These are phyloP conservation scores for Malurus cyaneus DNA, from an alignment of 2,113 vertebrate genomes.

Conservation along the genomic window DNA sequence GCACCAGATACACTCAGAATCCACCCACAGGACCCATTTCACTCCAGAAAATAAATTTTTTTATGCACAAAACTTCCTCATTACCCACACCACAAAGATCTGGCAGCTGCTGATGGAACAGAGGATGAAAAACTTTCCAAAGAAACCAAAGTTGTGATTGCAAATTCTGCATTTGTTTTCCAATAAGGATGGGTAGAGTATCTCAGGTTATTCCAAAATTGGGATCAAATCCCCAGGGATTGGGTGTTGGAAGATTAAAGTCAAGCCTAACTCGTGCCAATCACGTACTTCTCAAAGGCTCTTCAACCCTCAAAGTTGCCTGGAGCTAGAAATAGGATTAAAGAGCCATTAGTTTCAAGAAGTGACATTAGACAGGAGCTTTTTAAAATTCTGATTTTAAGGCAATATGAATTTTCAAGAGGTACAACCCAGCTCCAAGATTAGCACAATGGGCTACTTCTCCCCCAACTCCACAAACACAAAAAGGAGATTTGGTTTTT, in stretches of 20 bases:
- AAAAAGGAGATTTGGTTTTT: background rate
- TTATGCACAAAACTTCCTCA: background rate
- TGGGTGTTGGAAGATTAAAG: background rate
- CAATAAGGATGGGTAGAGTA: background rate
- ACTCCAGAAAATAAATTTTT: background rate
- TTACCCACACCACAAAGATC: accelerated
- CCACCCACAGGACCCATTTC: background rate
- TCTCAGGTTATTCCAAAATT: background rate
- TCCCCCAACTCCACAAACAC: background rate
- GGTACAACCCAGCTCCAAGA: background rate
- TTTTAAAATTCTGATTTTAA: background rate
- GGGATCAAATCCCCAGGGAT: background rate
- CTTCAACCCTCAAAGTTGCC: background rate
- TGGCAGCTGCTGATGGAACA: background rate
- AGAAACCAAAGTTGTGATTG: background rate
- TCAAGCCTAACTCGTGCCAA: background rate
- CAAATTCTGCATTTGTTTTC: background rate
- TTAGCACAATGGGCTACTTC: background rate
- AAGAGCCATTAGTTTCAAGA: background rate
- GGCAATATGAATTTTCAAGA: background rate
- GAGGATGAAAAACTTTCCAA: background rate
- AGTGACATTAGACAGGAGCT: background rate
- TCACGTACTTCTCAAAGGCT: background rate
- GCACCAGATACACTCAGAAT: background rate
- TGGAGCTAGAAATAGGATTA: background rate